Evolutionary conservation across 2,113 vertebrate genomes (phyloP), one percentile per base, ranked within the genome.

Genomic region (Coreoperca whiteheadi): DNA sequence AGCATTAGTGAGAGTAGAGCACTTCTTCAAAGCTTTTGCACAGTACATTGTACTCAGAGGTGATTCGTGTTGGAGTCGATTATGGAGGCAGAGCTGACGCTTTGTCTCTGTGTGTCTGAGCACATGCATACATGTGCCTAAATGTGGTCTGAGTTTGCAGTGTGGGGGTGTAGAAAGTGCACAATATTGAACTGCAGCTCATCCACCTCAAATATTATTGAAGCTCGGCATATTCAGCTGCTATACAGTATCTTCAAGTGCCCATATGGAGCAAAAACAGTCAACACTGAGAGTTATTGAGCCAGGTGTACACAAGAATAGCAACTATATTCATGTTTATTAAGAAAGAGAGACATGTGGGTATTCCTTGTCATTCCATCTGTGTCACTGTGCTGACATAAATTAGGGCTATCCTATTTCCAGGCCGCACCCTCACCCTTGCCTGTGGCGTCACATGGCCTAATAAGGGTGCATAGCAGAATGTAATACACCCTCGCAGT

Each of bases 321-420:
- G 64, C 15, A 79, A 51, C 65, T 66, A 4, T 43, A 11, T 57
- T 63, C 46, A 61, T 81, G n/a, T 78, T 77, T 75, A 61, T 56
- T 21, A 72, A 37, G 32, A 54, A 46, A 30, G 53, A 7, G 0
- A 85, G 51, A 71, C 18, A n/a, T n/a, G 1, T 60, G 63, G 46
- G 43, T 65, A 48, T 79, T 83, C 81, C 68, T 64, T 65, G 63
- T 81, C 68, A 28, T 75, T 85, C 72, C 81, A 77, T 78, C 69
- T 74, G 78, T 86, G 77, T 90, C 83, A 86, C 83, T 53, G 57
- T 77, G 86, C 77, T 77, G 77, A 83, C 75, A 88, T 85, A 76
- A 87, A 85, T 78, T 66, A 64, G 82, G 64, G 65, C 79, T 79
- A 76, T 90, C 79, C 79, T 87, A 71, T 91, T 92, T 88, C 84